These are phyloP conservation scores for Drosophila mercatorum DNA, from an alignment of 2,888 invertebrate genomes.

Conservation along the genomic window DNA sequence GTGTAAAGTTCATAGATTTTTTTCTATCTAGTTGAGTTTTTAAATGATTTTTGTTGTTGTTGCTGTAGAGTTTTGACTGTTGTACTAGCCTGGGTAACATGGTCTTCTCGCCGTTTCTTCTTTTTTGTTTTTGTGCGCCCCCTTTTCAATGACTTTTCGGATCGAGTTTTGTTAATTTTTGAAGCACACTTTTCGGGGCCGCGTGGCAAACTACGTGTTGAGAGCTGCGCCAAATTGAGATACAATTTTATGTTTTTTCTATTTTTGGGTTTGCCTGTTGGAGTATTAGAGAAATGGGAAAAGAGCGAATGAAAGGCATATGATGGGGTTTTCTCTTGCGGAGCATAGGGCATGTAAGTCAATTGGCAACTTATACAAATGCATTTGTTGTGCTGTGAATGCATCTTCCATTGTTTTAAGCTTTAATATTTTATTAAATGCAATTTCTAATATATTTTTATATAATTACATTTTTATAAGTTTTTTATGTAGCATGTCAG, in stretches of 20 bases:
- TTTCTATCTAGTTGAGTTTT: slow-evolving; percentile 25
- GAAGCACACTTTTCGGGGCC: slow-evolving; percentile 34
- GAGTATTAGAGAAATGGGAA: neutral
- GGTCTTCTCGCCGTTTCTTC: neutral
- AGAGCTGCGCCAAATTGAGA: slow-evolving; percentile 26
- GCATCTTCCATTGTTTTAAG: too few species aligned
- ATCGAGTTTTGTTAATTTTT: slow-evolving; percentile 67
- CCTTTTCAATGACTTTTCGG: slow-evolving; percentile 58
- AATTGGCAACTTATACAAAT: neutral
- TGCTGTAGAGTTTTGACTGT: slow-evolving; percentile 24
- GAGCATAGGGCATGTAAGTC: neutral
- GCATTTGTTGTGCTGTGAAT: neutral
- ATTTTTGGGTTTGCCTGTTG: neutral
- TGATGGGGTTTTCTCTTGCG: neutral
- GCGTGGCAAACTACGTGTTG: slow-evolving; percentile 23
- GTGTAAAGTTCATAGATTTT: slow-evolving; percentile 64
- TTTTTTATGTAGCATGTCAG: too few species aligned
- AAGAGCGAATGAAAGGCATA: neutral
- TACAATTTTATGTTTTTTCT: neutral
- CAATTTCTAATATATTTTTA: too few species aligned
- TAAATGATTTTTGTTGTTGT: slow-evolving; percentile 29
- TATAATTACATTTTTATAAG: too few species aligned
- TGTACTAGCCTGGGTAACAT: slow-evolving; percentile 22
- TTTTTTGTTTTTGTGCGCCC: slow-evolving; percentile 15
- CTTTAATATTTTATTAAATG: neutral